phyloP scores from a whole-genome alignment of 2,113 vertebrate species.

The Microcebus jonahi region DNA sequence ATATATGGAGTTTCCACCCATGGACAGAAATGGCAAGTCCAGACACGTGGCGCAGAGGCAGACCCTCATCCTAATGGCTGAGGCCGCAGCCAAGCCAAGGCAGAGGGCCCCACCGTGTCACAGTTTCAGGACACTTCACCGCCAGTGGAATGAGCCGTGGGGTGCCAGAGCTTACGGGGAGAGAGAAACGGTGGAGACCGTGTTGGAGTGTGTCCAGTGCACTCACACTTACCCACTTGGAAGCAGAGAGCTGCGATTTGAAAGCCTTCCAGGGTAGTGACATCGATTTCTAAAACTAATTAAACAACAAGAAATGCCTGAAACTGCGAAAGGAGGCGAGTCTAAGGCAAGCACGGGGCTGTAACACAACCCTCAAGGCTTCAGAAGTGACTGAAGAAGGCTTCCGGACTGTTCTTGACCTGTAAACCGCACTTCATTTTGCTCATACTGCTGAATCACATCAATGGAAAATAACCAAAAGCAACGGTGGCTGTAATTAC shows the following conservation, averaged over 20 bases:
- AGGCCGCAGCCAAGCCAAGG: not conserved
- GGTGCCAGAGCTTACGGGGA: not conserved
- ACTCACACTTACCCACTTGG: slow-evolving; percentile 13
- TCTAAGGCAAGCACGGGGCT: not conserved
- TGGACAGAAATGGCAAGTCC: not conserved
- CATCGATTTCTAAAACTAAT: slow-evolving; percentile 63
- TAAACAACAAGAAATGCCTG: slow-evolving; percentile 46
- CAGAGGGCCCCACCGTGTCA: not conserved
- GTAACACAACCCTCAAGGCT: not conserved
- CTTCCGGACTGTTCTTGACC: not conserved
- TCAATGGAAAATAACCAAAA: slow-evolving; percentile 19
- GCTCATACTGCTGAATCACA: not conserved
- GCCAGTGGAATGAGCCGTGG: not conserved
- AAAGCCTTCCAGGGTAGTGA: slow-evolving; percentile 36
- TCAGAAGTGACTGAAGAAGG: not conserved
- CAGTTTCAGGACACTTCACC: not conserved
- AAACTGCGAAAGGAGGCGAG: not conserved
- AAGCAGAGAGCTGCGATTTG: slow-evolving; percentile 11
- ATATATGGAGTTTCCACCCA: not conserved
- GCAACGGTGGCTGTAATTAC: not conserved
- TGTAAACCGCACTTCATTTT: not conserved
- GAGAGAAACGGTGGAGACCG: not conserved
- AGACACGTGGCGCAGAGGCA: not conserved
- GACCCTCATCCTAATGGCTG: not conserved
- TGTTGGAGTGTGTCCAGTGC: not conserved